A percentile compares a stretch with the other conserved stretches of the same genome.
Evolutionary conservation across 1,140 invertebrate species (phyloP).

Genomic region (Phocides pigmalion): DNA sequence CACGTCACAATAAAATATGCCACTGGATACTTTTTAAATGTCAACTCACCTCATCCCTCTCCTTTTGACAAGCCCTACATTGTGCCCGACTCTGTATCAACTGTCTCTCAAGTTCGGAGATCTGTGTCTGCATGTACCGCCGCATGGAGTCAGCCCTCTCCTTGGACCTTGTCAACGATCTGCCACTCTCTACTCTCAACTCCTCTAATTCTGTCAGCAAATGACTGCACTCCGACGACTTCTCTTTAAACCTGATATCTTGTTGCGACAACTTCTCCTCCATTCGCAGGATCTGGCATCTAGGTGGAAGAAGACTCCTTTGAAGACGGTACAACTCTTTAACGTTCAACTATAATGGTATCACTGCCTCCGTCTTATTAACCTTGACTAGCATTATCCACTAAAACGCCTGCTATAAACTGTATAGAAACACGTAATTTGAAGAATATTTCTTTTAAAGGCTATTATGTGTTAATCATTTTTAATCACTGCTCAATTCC

Average conservation of each 20-base stretch:
- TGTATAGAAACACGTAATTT: too few species aligned
- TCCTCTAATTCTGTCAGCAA: slow-evolving; percentile 87
- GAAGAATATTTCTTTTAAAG: too few species aligned
- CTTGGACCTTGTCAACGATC: slow-evolving; percentile 86
- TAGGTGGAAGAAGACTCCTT: not conserved
- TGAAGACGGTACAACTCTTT: too few species aligned
- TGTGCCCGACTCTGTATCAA: slow-evolving; percentile 86
- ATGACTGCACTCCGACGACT: slow-evolving; percentile 77
- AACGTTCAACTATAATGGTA: too few species aligned
- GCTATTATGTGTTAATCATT: too few species aligned
- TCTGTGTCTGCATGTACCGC: slow-evolving; percentile 84
- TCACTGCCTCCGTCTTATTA: too few species aligned
- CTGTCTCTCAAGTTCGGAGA: slow-evolving; percentile 87
- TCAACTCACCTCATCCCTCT: slow-evolving; percentile 86
- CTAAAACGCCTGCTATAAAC: too few species aligned
- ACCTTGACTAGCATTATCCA: too few species aligned
- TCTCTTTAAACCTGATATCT: slow-evolving; percentile 76
- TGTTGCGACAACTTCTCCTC: slow-evolving; percentile 80
- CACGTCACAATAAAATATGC: too few species aligned
- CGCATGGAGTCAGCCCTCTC: slow-evolving; percentile 85
- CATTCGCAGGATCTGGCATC: slow-evolving; percentile 59
- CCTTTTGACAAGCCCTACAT: slow-evolving; percentile 86
- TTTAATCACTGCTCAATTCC: too few species aligned
- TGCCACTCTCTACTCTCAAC: slow-evolving; percentile 86
- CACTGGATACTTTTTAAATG: too few species aligned